Conservation (phyloP, 2,113 vertebrate genomes). For the Tyrannus savana region DNA sequence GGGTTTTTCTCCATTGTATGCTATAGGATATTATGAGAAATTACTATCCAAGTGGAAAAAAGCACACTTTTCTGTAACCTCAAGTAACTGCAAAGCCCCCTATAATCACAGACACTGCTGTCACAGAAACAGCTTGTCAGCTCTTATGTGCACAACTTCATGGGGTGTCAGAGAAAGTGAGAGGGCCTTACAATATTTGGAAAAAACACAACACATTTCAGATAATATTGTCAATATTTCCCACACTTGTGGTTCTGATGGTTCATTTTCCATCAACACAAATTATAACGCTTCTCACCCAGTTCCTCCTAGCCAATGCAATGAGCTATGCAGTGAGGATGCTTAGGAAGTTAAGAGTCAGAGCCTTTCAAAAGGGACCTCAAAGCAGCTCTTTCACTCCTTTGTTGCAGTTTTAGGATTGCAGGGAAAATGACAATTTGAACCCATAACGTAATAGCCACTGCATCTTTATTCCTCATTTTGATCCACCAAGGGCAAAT, state of each 20-base stretch:
- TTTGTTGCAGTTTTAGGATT: background rate
- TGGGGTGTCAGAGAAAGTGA: background rate
- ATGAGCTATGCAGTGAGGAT: background rate
- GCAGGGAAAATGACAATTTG: background rate
- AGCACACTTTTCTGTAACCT: background rate
- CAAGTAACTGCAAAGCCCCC: background rate
- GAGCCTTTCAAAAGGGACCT: background rate
- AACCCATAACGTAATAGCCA: accelerated
- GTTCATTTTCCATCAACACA: background rate
- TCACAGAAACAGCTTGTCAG: background rate
- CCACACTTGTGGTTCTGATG: background rate
- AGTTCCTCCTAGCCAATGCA: background rate
- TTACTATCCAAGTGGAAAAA: background rate
- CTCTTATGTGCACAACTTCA: background rate
- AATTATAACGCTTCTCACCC: background rate
- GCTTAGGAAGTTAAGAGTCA: background rate
- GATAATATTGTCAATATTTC: background rate
- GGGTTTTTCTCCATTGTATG: background rate
- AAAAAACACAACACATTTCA: background rate
- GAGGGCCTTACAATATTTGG: background rate
- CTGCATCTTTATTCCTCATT: background rate
- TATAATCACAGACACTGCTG: background rate
- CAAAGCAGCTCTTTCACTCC: background rate
- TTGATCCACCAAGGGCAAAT: background rate
- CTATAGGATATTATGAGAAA: background rate